Evolutionary conservation across 2,888 invertebrate species (phyloP), one percentile per base, ranked within the genome.

Genomic region (Autographa gamma): DNA sequence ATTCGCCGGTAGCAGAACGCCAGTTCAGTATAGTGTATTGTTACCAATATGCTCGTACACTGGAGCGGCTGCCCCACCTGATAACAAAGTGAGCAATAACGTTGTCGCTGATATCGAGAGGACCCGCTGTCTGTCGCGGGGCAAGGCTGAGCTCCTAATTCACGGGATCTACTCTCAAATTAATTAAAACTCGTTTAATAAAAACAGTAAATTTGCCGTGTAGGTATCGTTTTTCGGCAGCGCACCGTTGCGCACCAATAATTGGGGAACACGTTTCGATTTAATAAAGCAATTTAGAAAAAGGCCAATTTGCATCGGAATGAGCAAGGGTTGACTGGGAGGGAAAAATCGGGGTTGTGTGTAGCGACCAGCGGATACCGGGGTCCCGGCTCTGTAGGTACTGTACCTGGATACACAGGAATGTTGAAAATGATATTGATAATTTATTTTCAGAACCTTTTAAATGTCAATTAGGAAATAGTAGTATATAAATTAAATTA

Each of bases 271-370:
- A 93, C 93, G 93, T 92, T 93, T 90, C 91, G 89, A 91, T 94
- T 93, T 93, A 93, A 93, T 94, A 93, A 93, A 94, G 93, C 91
- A 93, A 94, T 94, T 94, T 93, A 91, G 91, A 92, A 93, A 93
- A 93, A 93, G 86, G 87, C 79, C 91, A 89, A 93, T 94, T 94
- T 92, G 91, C 92, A 92, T 93, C 82, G 81, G 87, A 93, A 92
- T 89, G 90, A 91, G 86, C 85, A 91, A 92, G 92, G 92, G 93
- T 92, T 91, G 79, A 70, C 77, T 75, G 69, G 68, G 70, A 69
- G 70, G 64, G 71, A 76, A 68, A 77, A 80, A 61, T 72, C 68
- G 66, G 80, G 71, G 65, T 76, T 52, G 18, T 56, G 9, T 71
- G 80, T 73, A 70, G 58, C 80, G 77, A 82, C 80, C 69, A 77